phyloP scores from a whole-genome alignment of 2,797 vertebrate species.

The Ptychobarbus kaznakovi region DNA sequence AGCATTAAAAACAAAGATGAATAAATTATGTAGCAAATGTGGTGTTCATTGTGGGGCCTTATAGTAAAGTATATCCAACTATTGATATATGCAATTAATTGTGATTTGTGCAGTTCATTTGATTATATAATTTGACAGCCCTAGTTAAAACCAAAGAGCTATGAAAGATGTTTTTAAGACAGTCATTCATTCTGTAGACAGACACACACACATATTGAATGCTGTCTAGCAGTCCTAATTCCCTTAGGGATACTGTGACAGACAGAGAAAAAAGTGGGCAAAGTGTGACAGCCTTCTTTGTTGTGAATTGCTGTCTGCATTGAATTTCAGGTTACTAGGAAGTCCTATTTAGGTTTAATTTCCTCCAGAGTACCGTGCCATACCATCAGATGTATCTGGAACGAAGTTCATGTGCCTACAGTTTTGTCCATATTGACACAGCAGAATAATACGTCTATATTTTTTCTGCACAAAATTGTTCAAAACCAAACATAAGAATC shows the following conservation, averaged over 20 bases:
- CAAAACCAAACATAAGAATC: not conserved
- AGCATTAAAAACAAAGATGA: not conserved
- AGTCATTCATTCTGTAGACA: not conserved
- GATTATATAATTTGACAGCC: not conserved
- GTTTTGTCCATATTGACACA: not conserved
- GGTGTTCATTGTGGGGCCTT: not conserved
- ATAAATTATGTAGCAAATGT: not conserved
- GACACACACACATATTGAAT: not conserved
- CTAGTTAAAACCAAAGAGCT: not conserved
- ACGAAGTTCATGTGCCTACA: not conserved
- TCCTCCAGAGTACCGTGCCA: not conserved
- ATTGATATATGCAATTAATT: not conserved
- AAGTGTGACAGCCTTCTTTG: not conserved
- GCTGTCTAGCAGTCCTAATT: conserved; percentile 1
- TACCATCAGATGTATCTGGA: not conserved
- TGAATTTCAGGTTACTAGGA: not conserved
- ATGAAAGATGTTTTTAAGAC: not conserved
- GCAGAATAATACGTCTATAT: not conserved
- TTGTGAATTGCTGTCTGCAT: not conserved
- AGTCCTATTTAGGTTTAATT: not conserved
- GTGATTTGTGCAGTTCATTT: not conserved
- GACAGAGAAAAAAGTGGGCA: not conserved
- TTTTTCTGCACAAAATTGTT: not conserved
- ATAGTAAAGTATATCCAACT: not conserved
- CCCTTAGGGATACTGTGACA: not conserved